Base-by-base conservation (phyloP, 2,888 invertebrate genomes). In the Drosophila maculinotata region DNA sequence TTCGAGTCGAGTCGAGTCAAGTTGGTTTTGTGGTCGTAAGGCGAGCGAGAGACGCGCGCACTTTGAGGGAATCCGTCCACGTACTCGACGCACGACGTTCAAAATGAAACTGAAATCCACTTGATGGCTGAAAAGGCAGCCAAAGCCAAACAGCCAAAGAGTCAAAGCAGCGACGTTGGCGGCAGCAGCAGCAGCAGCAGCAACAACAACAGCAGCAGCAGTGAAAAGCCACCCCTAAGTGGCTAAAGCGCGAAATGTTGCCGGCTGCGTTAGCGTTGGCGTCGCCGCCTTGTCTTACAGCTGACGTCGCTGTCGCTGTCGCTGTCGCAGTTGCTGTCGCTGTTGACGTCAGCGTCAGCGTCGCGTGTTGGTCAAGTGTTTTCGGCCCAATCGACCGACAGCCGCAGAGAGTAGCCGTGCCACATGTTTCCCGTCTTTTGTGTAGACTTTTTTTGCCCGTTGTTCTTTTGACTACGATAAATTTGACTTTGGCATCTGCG, bases 91-190 rank as follows among this genome's bases (percentile, higher is more conserved):
- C 86, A 89, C 89, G 89, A 87, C 89, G 89, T 90, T 87, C 88
- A 80, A 89, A 90, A 80, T 90, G 88, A 89, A 90, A 90, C 89
- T 90, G 86, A 90, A 90, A 83, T 83, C 82, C 80, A 79, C 79
- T 81, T 79, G 85, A 80, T 80, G 86, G 57, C 73, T 69, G 69
- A 68, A 75, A 74, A 68, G 69, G 38, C 67, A 58, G 66, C 71
- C 59, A 59, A n/a, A 44, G 63, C 39, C 52, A 54, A 74, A 56
- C 54, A 39, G 60, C 44, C 58, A 51, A 59, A n/a, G n/a, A n/a
- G n/a, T n/a, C n/a, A n/a, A 38, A 39, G 65, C 69, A 63, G 54
- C 66, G 63, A 39, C 58, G 45, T 20, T 38, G 31, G 8, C 52
- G 28, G 26, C 64, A 7, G 15, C 49, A 35, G 42, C 45, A 56